Evolutionary conservation across 1,140 invertebrate genomes (phyloP), one percentile per base, ranked within the genome.

Genomic region (Megalonaias nervosa): DNA sequence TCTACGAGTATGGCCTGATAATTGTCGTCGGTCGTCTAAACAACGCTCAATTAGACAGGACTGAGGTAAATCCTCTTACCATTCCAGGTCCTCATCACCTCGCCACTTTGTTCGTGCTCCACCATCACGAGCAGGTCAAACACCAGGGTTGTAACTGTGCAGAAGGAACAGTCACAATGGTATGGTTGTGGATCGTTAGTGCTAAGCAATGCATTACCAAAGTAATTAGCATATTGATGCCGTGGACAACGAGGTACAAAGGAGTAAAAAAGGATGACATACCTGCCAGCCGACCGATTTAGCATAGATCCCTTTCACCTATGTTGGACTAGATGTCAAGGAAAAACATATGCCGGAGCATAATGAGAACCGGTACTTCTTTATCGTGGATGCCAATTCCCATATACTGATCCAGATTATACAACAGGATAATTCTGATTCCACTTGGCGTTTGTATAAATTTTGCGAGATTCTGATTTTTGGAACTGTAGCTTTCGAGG

Each of bases 111-210:
- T 19, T 72, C 12, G 59, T 72, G 14, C 38, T 68, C 55, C 68
- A 77, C 71, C 71, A 66, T 38, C 75, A 77, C n/a, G 75, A 71
- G 60, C 15, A n/a, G 38, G 74, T 75, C 11, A 31, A 70, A 55
- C 81, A 82, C 56, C 59, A 65, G 26, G 81, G 78, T 3, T 68
- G 74, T n/a, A 23, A 70, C 16, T 70, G 69, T 5, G 79, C 80
- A 57, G 74, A 77, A 66, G 61, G 59, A 15, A 71, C 81, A n/a
- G 57, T 74, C 38, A 68, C 68, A 21, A 23, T 23, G 16, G 56
- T 9, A 38, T 74, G 79, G 48, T 81, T 56, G 31, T 82, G 81
- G 81, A 73, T 82, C 15, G 57, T 81, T 5, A 59, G 75, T 38
- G 79, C 26, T 31, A 74, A 72, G 26, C 26, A 48, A 65, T 67